Evolutionary conservation across 2,113 vertebrate genomes (phyloP).

Genomic region (Dipodomys stephensi): DNA sequence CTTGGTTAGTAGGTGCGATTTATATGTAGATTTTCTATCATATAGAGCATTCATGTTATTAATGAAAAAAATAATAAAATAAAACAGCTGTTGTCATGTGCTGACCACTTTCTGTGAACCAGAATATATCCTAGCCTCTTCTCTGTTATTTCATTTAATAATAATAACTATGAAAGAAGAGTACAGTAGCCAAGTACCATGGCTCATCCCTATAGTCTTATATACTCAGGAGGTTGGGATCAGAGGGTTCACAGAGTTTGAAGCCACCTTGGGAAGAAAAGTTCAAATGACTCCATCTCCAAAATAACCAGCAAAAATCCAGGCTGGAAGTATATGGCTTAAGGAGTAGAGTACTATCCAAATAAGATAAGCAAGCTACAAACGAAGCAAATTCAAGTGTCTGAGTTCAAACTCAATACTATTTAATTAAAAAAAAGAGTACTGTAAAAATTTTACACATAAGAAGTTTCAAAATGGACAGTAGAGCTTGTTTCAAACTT

Average conservation of each 20-base stretch:
- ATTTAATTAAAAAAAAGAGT: neutral
- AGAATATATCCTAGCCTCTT: neutral
- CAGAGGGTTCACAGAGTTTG: too few relatives aligned
- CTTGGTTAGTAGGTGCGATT: neutral
- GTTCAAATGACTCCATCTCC: too few relatives aligned
- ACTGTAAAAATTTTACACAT: neutral
- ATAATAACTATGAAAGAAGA: neutral
- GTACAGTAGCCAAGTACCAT: too few relatives aligned
- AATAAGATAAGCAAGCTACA: too few relatives aligned
- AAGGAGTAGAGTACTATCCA: too few relatives aligned
- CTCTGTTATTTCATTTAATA: neutral
- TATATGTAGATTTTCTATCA: neutral
- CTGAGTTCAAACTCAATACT: too few relatives aligned
- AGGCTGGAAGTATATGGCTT: too few relatives aligned
- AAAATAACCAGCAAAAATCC: too few relatives aligned
- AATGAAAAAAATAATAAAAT: neutral
- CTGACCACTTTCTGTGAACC: neutral
- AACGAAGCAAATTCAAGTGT: too few relatives aligned
- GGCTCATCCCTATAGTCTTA: too few relatives aligned
- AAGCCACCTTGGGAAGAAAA: too few relatives aligned
- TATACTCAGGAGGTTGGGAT: too few relatives aligned
- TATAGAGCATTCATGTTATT: neutral
- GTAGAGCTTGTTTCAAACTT: neutral
- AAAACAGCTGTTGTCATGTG: neutral
- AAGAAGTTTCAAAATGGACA: neutral